Evolutionary conservation across 2,797 vertebrate species (phyloP), one percentile per base, ranked within the genome.

Genomic region (Cryptoblepharus egeriae): DNA sequence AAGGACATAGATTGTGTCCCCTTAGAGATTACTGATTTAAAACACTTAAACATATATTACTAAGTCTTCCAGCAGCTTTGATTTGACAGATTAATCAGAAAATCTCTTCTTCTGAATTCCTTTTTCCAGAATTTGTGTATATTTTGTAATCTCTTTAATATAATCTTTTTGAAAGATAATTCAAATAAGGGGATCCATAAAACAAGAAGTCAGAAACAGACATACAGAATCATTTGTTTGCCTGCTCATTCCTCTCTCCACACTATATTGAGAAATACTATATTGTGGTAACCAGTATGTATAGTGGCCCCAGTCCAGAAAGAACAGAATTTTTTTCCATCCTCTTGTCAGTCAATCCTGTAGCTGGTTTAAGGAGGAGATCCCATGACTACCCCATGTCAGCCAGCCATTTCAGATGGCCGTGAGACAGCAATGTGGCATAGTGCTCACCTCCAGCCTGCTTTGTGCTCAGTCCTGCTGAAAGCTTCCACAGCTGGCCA

Each of bases 41-140:
- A 84, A 79, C 63, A 84, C 52, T 73, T 81, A 39, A 81, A 79
- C 61, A 84, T 60, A 45, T 73, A 79, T 74, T 60, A 45, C 61
- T 61, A 60, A 74, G 42, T 74, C 72, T 79, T 75, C 71, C 39
- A 79, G 39, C 71, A 79, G 39, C 79, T 84, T 84, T 74, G 77
- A 79, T 84, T 79, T 84, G 63, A 79, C 63, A 84, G 55, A 68
- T 60, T 79, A 79, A 79, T 67, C 72, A 49, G 30, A 84, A 84
- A 84, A 79, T 79, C 64, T 75, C 77, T 84, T 49, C 82, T 84
- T 81, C 28, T 65, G 82, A 84, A 79, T 75, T 79, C 70, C 32
- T 84, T 84, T n/a, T 68, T n/a, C 64, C 57, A 49, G 39, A 84
- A 60, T 84, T 74, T 84, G 72, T 84, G 52, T 68, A 79, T 63